Percentiles rank a stretch among this genome's conserved stretches.
Evolutionary conservation across 2,113 vertebrate species (phyloP).

Genomic region (Hyperopisus bebe): DNA sequence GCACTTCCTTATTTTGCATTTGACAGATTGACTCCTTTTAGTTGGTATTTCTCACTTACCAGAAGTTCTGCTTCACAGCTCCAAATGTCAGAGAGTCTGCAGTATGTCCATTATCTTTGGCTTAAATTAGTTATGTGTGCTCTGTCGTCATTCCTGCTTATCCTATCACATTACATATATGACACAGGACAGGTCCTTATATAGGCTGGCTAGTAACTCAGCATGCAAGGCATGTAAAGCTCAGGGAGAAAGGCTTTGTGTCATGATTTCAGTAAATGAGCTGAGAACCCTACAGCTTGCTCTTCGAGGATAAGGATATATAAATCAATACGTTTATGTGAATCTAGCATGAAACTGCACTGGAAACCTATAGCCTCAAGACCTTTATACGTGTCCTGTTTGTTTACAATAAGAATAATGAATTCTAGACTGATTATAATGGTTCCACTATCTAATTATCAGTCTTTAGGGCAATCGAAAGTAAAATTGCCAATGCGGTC

Average conservation of each 20-base stretch:
- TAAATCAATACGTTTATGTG: background rate
- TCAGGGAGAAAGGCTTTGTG: background rate
- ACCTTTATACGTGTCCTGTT: background rate
- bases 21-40: background rate
- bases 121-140: background rate
- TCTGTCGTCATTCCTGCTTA: background rate
- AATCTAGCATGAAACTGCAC: background rate
- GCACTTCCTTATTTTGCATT: background rate
- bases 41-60: background rate
- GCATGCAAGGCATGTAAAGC: background rate
- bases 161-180: background rate
- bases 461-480: background rate
- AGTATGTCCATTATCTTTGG: slow-evolving; percentile 4
- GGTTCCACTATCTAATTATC: background rate
- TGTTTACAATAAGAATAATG: background rate
- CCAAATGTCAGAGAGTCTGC: background rate
- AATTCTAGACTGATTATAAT: background rate
- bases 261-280: background rate
- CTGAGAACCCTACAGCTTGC: background rate
- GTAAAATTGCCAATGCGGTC: background rate
- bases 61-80: background rate
- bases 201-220: background rate
- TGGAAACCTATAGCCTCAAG: background rate
- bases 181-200: slow-evolving; percentile 8
- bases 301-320: background rate